Percentiles rank a stretch among this genome's conserved stretches.
Evolutionary conservation across 1,140 invertebrate species (phyloP).

Genomic region (Nebria ingens): DNA sequence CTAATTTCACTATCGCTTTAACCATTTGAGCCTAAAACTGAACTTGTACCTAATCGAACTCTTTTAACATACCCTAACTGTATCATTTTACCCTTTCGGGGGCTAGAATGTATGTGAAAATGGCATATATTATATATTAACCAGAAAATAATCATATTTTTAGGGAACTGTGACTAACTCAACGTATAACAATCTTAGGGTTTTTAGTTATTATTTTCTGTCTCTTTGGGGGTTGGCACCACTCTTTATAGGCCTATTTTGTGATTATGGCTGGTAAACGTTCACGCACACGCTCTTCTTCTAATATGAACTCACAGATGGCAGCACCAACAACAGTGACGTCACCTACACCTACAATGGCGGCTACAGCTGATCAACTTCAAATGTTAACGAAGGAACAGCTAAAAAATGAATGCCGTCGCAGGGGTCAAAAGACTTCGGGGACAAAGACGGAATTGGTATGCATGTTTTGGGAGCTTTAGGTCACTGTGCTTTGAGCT

Average conservation of each 20-base stretch:
- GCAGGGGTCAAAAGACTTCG: constrained; percentile 45
- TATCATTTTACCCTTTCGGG: no score
- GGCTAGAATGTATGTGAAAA: no score
- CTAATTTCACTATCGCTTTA: no score
- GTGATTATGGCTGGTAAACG: neutral
- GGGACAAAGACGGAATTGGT: constrained; percentile 54
- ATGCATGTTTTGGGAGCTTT: constrained; percentile 21
- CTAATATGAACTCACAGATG: neutral
- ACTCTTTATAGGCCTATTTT: neutral
- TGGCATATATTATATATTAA: no score
- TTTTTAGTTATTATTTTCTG: no score
- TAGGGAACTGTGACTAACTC: no score
- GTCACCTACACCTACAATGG: neutral
- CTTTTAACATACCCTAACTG: no score
- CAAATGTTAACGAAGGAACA: constrained; percentile 48
- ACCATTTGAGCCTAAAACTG: no score
- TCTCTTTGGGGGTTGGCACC: neutral
- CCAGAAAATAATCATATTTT: no score
- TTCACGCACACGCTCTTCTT: neutral
- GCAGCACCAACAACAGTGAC: neutral
- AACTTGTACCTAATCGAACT: no score
- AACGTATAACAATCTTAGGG: no score
- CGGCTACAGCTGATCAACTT: constrained; percentile 34
- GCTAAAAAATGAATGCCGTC: constrained; percentile 46
- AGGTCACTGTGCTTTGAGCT: constrained; percentile 14